These are phyloP conservation scores for Platysteira castanea DNA, from an alignment of 2,113 vertebrate species.

Conservation along the genomic window DNA sequence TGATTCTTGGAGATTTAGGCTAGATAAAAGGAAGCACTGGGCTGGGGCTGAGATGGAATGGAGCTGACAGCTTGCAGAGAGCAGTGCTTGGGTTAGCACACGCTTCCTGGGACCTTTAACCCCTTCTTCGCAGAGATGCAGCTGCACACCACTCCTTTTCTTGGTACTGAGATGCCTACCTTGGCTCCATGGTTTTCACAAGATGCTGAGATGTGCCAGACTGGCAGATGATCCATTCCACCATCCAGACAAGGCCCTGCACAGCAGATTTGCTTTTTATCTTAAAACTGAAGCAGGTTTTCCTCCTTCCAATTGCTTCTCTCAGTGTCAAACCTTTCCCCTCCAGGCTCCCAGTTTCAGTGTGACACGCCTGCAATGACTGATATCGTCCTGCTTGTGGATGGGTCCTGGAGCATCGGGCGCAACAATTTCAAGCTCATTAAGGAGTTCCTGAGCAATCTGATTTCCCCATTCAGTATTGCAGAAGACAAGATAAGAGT, in stretches of 20 bases:
- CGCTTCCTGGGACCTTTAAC: not conserved
- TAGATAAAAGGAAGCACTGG: not conserved
- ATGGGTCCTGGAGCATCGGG: slow-evolving; percentile 94
- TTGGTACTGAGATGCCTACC: not conserved
- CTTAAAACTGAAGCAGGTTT: not conserved
- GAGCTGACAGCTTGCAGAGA: slow-evolving; percentile 42
- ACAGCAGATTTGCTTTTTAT: not conserved
- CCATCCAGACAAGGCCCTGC: not conserved
- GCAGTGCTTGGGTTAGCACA: not conserved
- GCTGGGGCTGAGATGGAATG: not conserved
- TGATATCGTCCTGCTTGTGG: slow-evolving; percentile 86
- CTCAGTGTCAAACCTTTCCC: not conserved
- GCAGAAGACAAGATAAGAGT: slow-evolving; percentile 82
- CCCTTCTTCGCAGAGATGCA: not conserved
- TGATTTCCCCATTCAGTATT: slow-evolving; percentile 85
- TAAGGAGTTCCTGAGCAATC: slow-evolving; percentile 84
- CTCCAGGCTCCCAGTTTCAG: slow-evolving; percentile 68
- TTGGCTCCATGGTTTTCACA: not conserved
- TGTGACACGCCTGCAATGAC: slow-evolving; percentile 71
- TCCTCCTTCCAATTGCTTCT: not conserved
- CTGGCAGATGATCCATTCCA: not conserved
- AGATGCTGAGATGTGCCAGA: not conserved
- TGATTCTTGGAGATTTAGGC: not conserved
- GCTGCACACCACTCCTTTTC: not conserved
- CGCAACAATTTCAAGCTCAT: slow-evolving; percentile 89